Percentiles rank a stretch among this genome's conserved stretches.
These are phyloP conservation scores for Aphodius sticticus DNA, from an alignment of 2,888 invertebrate genomes.

Conservation along the genomic window DNA sequence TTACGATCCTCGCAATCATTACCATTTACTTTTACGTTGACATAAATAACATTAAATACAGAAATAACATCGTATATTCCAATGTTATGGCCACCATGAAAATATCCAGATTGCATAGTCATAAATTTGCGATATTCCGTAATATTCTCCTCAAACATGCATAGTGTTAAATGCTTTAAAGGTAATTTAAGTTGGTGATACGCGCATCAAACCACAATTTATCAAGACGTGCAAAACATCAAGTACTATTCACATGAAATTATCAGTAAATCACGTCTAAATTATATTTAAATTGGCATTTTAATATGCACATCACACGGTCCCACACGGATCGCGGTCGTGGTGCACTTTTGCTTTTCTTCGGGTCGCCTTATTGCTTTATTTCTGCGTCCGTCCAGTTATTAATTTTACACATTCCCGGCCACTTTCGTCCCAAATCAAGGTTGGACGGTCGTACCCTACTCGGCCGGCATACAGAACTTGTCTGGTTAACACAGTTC, in stretches of 20 bases:
- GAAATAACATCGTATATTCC: neutral
- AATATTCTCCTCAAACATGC: neutral
- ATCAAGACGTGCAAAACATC: neutral
- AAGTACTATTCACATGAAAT: neutral
- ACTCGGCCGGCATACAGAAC: conserved; percentile 31
- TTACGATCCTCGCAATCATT: neutral
- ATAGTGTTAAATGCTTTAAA: neutral
- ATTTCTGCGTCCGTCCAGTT: conserved; percentile 20
- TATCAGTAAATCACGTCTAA: neutral
- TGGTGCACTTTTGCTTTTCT: conserved; percentile 5
- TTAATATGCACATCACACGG: neutral
- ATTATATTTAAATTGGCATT: neutral
- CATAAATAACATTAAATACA: neutral
- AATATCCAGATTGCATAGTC: neutral
- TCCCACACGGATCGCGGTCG: neutral
- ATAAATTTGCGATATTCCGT: neutral
- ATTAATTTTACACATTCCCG: conserved; percentile 31
- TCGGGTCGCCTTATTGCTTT: conserved; percentile 4
- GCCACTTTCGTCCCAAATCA: conserved; percentile 12
- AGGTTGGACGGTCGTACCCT: conserved; percentile 7
- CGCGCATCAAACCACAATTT: too few relatives aligned
- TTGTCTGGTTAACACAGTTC: conserved; percentile 43
- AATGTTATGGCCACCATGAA: neutral
- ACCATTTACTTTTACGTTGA: neutral
- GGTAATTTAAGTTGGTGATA: neutral